Conservation (phyloP, 2,113 vertebrate genomes). For the Prionailurus viverrinus region DNA sequence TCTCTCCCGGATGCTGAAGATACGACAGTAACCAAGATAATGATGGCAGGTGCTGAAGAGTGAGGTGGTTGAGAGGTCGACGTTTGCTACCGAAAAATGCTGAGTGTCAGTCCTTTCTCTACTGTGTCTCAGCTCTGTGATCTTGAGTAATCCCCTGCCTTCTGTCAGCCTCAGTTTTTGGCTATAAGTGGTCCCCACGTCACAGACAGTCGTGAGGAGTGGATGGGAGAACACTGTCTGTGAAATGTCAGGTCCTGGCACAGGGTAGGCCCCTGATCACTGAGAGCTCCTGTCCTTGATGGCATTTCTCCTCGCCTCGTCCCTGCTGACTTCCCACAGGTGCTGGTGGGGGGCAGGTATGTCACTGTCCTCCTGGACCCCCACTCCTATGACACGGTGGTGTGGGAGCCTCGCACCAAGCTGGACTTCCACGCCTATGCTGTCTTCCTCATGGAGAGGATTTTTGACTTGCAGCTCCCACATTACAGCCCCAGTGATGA, state of each 20-base stretch:
- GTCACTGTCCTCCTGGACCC: slow-evolving; percentile 93
- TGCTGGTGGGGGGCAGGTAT: slow-evolving; percentile 91
- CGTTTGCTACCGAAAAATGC: not conserved
- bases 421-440: slow-evolving; percentile 92
- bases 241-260: not conserved
- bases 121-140: not conserved
- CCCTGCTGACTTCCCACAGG: slow-evolving; percentile 80
- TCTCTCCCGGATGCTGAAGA: not conserved
- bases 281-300: fast-evolving
- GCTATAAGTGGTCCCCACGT: not conserved
- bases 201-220: not conserved
- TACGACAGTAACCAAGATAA: fast-evolving
- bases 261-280: fast-evolving
- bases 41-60: not conserved
- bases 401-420: slow-evolving; percentile 84
- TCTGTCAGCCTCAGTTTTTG: not conserved
- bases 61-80: not conserved
- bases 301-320: fast-evolving
- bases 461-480: slow-evolving; percentile 91
- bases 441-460: slow-evolving; percentile 91
- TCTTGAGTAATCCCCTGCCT: fast-evolving
- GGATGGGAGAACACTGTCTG: not conserved
- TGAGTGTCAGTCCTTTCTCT: not conserved
- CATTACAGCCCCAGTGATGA: slow-evolving; percentile 84
- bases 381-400: slow-evolving; percentile 89